phyloP scores from a whole-genome alignment of 2,797 vertebrate genomes.

The Siniperca undulata region DNA sequence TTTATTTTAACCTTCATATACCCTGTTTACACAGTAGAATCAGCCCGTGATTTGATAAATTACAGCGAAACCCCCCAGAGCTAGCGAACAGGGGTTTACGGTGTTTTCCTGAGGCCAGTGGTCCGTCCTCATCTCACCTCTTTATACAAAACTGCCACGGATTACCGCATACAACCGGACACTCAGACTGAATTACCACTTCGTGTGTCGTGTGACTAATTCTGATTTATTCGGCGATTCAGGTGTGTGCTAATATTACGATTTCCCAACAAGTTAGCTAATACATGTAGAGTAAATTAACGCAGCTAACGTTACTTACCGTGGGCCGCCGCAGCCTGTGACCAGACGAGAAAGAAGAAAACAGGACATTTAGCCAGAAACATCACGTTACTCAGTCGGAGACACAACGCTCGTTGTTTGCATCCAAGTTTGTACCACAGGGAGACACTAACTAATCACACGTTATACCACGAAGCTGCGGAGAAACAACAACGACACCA shows the following conservation, averaged over 20 bases:
- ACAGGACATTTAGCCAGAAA: rapidly evolving
- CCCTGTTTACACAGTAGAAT: rapidly evolving
- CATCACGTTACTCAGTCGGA: not conserved
- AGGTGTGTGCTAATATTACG: rapidly evolving
- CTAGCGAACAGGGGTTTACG: not conserved
- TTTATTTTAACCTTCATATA: not conserved
- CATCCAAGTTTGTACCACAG: rapidly evolving
- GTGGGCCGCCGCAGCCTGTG: rapidly evolving
- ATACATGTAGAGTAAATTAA: not conserved
- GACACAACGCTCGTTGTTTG: rapidly evolving
- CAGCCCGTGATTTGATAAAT: not conserved
- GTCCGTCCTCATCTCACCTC: rapidly evolving
- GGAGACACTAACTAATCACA: not conserved
- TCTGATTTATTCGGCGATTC: rapidly evolving
- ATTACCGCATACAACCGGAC: too few relatives aligned
- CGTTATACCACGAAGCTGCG: too few relatives aligned
- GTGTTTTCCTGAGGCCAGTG: not conserved
- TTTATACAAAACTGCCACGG: rapidly evolving
- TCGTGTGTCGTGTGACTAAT: rapidly evolving
- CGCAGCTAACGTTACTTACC: conserved; percentile 27
- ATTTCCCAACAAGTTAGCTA: not conserved
- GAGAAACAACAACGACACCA: not conserved
- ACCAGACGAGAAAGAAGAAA: not conserved
- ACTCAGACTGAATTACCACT: rapidly evolving
- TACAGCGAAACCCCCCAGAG: too few relatives aligned